Conservation (phyloP, 23 tunicate genomes). For the Styela plicata region DNA sequence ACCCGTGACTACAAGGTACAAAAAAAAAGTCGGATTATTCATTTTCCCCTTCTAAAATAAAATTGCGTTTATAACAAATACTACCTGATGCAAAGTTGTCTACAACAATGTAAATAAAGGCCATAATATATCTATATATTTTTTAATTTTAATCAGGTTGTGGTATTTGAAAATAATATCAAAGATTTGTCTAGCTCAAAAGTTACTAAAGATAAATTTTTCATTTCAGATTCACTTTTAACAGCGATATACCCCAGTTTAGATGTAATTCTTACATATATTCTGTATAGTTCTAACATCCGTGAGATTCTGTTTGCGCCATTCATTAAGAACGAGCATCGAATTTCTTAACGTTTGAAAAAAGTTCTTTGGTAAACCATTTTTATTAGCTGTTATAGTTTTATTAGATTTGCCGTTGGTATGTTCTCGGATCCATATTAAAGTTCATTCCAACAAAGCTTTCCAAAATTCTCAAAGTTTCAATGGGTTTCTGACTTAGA, state of each 20-base stretch:
- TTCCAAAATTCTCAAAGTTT: constrained; percentile 15
- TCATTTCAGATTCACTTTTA: constrained; percentile 5
- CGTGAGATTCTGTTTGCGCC: constrained; percentile 13
- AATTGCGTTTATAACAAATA: too few species aligned
- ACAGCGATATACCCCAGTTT: constrained; percentile 10
- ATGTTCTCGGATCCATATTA: constrained; percentile 24
- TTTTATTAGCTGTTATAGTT: too few species aligned
- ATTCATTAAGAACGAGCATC: constrained; percentile 3
- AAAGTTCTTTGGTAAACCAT: too few species aligned
- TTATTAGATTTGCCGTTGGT: too few species aligned
- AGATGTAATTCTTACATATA: not conserved
- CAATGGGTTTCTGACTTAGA: constrained; percentile 24
- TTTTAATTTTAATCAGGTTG: too few species aligned
- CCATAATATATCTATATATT: too few species aligned
- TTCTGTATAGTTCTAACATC: constrained; percentile 18
- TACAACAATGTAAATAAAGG: too few species aligned
- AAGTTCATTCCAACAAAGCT: constrained; percentile 41
- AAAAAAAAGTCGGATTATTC: too few species aligned
- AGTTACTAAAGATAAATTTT: not conserved
- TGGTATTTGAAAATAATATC: not conserved
- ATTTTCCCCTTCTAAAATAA: too few species aligned
- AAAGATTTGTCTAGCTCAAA: not conserved
- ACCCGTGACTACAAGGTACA: too few species aligned
- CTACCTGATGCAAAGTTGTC: too few species aligned
- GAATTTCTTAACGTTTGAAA: constrained; percentile 35